These are phyloP conservation scores for Pachyuromys duprasi DNA, from an alignment of 2,797 vertebrate species.

Conservation along the genomic window DNA sequence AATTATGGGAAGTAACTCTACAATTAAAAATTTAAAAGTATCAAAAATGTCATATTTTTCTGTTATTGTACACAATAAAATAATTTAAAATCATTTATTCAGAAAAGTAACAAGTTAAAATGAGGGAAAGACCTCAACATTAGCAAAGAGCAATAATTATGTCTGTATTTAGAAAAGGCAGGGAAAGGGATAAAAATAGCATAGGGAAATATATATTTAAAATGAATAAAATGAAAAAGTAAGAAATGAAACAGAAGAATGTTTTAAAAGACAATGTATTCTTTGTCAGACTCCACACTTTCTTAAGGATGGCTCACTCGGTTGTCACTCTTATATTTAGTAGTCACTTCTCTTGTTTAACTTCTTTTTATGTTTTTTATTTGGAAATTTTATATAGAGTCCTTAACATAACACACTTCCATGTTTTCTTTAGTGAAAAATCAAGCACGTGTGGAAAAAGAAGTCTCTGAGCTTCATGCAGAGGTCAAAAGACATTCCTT, in stretches of 20 bases:
- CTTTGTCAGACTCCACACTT: neutral
- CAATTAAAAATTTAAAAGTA: neutral
- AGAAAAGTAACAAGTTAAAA: neutral
- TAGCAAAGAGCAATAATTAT: neutral
- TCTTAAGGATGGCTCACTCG: neutral
- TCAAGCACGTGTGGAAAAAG: neutral
- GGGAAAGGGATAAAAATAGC: neutral
- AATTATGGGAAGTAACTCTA: neutral
- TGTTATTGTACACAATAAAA: neutral
- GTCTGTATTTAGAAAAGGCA: neutral
- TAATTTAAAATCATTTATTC: conserved; percentile 2
- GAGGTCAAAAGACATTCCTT: neutral
- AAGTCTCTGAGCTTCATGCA: neutral
- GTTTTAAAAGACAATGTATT: neutral
- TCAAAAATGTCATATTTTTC: conserved; percentile 6
- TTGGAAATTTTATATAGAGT: neutral
- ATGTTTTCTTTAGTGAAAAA: neutral
- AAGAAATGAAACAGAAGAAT: neutral
- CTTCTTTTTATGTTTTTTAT: neutral
- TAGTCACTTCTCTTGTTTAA: neutral
- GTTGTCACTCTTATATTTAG: neutral
- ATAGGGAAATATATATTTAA: neutral
- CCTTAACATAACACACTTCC: neutral
- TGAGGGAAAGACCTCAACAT: neutral
- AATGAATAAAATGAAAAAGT: neutral